Evolutionary conservation across 1,140 invertebrate species (phyloP), one percentile per base, ranked within the genome.

Genomic region (Lasioglossum albipes): DNA sequence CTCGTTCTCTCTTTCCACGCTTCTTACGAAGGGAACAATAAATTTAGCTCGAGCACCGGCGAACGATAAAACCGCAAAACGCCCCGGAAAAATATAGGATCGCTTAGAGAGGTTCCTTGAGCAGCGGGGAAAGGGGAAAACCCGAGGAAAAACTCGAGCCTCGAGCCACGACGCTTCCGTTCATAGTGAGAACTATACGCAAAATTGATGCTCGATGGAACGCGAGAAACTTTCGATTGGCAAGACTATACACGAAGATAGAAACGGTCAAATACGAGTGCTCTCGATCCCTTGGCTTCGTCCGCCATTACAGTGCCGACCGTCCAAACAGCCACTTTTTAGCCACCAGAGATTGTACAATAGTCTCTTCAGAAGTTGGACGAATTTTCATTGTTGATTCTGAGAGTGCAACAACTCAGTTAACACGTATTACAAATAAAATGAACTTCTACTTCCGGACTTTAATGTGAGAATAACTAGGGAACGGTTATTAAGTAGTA

Each of bases 21-120:
- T 78, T 54, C 76, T 72, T 72, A 72, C 68, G 59, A 65, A 72
- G 68, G 76, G 68, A 78, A 78, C 68, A 71, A 78, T 78, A 71
- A 78, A 78, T 78, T 78, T 78, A 78, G 76, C 76, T 78, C 59
- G 13, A 41, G 52, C 61, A 52, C 54, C 57, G 59, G 41, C 54
- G 59, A 70, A 71, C 57, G 57, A 64, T 71, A 64, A 59, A 42
- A 20, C 31, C 22, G 4, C 9, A 20, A 62, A 54, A 78, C 64
- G 31, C 57, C 36, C 36, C 62, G 45, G 45, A 61, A 70, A 69
- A 31, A 36, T 41, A 67, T 45, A 12, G 59, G 7, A 31, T 62
- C 27, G 61, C 36, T 36, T 36, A 36, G 9, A 22, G 22, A 61
- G 36, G 2, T 36, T 36, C 36, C 36, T 36, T 22, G 22, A 7